Base-by-base conservation (phyloP, 53 echinoderm and acorn worm species). In the Paracentrotus lividus region DNA sequence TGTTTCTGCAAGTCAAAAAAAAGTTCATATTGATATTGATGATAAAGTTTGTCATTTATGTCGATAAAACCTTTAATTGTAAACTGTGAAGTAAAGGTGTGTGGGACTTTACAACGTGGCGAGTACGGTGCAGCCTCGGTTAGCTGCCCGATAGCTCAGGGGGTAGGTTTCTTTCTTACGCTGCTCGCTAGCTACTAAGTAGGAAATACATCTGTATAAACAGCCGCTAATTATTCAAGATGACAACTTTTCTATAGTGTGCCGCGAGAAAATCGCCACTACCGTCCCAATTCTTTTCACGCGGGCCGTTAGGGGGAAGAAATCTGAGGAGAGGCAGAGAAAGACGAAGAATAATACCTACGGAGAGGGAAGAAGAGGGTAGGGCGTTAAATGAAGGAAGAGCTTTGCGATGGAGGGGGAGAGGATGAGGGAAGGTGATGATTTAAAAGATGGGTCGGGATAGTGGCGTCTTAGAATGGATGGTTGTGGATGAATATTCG, bases 161-260 rank as follows among this genome's bases (percentile, higher is more conserved):
- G 91, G 91, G 72, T 51, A 49, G 75, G 40, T 49, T 68, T 51
- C 42, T 76, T 53, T 90, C 69, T 34, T 40, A 18, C 36, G 76
- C 75, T 53, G 18, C 68, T 27, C 66, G 65, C 42, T 89, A 66
- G 61, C 89, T 58, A 57, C 91, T 90, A 90, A 90, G 91, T 90
- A 90, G 91, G 75, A 90, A 51, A 92, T 92, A 77, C 92, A 55
- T 92, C 92, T 92, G 92, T 92, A 92, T 92, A 92, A 92, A 92
- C 92, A 92, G 92, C 92, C 92, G 81, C 54, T 92, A 78, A 92
- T 92, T 92, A 92, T 92, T 92, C 81, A 92, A 77, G 92, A 92
- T 78, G 54, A 92, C 92, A 92, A 81, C 55, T 92, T 92, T 78
- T 77, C 77, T 55, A 81, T 77, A 92, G 78, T 53, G 43, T 59